These are phyloP conservation scores for Spea multiplicata DNA, from an alignment of 2,113 vertebrate species.

Conservation along the genomic window DNA sequence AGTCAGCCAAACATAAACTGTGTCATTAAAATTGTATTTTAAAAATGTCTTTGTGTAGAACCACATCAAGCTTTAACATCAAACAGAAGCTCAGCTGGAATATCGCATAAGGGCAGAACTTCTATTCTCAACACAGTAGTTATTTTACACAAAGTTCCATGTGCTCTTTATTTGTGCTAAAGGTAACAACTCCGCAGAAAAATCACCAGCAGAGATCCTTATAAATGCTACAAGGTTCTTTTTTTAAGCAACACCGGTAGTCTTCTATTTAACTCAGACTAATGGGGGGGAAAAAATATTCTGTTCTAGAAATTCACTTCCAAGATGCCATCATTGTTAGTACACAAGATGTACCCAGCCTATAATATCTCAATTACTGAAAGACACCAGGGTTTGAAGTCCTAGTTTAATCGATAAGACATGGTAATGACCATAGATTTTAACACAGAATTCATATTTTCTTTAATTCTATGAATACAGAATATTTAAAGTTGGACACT, in stretches of 20 bases:
- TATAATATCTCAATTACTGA: no score
- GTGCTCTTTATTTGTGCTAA: conserved; percentile 44
- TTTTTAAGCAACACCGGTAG: not conserved
- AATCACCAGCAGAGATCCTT: conserved; percentile 6
- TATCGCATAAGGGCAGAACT: not conserved
- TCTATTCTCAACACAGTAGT: conserved; percentile 30
- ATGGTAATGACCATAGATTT: no score
- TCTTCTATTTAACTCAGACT: not conserved
- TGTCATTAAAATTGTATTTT: conserved; percentile 51
- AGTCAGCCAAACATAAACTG: conserved; percentile 14
- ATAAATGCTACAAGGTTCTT: conserved; percentile 23
- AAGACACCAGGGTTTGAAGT: no score
- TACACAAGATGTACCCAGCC: no score
- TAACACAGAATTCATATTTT: no score
- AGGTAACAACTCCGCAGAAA: conserved; percentile 17
- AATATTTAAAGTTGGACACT: no score
- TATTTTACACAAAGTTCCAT: not conserved
- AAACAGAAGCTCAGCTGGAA: conserved; percentile 55
- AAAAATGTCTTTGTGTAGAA: conserved; percentile 21
- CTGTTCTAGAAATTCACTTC: no score
- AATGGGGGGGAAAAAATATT: not conserved
- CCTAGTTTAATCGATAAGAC: no score
- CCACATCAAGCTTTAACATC: conserved; percentile 53
- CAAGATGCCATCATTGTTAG: no score
- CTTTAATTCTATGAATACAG: no score